Percentiles rank a stretch among this genome's conserved stretches.
These are phyloP conservation scores for Papio anubis DNA, from an alignment of 2,113 vertebrate genomes.

Conservation along the genomic window DNA sequence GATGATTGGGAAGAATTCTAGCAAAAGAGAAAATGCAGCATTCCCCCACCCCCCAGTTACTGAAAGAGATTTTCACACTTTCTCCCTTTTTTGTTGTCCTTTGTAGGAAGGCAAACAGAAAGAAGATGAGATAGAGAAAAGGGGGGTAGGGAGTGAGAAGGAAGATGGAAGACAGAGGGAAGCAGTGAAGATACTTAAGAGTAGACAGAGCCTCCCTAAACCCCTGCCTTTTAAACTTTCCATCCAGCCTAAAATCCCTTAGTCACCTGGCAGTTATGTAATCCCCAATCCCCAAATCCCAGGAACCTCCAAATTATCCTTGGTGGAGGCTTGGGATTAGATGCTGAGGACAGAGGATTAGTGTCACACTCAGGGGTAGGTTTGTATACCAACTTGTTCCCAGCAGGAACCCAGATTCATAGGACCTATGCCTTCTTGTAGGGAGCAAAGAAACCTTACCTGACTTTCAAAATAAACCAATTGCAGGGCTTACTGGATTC, in stretches of 20 bases:
- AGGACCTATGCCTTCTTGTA: neutral
- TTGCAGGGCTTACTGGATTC: neutral
- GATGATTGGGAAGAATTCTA: neutral
- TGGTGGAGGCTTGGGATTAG: too few species aligned
- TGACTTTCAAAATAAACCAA: neutral
- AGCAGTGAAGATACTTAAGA: neutral
- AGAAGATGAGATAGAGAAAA: neutral
- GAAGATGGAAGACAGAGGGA: neutral
- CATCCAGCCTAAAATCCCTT: neutral
- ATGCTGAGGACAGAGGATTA: neutral
- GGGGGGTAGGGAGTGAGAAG: accelerated
- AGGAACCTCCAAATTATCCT: neutral
- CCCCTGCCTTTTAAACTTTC: neutral
- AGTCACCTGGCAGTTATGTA: neutral
- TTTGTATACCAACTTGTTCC: neutral
- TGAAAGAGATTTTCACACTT: neutral
- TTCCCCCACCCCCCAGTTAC: neutral
- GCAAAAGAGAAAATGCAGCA: neutral
- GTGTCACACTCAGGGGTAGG: neutral
- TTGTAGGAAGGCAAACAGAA: neutral
- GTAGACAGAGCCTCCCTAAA: neutral
- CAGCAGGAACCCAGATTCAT: neutral
- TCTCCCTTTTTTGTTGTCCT: neutral
- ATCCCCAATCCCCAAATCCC: neutral
- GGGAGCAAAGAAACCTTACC: neutral